These are phyloP conservation scores for Podocnemis expansa DNA, from an alignment of 2,113 vertebrate species.

Conservation along the genomic window DNA sequence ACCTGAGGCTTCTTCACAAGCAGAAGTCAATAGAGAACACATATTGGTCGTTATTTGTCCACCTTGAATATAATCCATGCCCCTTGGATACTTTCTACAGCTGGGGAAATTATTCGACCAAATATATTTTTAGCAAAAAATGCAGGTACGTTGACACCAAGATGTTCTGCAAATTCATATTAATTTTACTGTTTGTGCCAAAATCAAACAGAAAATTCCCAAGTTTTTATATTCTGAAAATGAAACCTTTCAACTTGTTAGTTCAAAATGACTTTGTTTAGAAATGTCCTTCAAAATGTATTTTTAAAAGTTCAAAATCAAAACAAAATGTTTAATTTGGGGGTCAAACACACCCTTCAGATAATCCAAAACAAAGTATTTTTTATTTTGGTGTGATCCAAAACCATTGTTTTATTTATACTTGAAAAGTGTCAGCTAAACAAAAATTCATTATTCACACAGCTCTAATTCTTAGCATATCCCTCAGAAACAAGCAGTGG, in stretches of 20 bases:
- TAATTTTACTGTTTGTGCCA: not conserved
- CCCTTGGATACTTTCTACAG: not conserved
- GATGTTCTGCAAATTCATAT: not conserved
- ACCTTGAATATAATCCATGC: not conserved
- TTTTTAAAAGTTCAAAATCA: not conserved
- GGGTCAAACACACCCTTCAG: not conserved
- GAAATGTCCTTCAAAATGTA: not conserved
- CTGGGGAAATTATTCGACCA: not conserved
- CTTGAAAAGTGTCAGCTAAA: not conserved
- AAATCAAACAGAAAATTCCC: not conserved
- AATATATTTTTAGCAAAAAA: not conserved
- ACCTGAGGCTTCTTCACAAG: not conserved
- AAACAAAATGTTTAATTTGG: not conserved
- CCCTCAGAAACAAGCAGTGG: not conserved
- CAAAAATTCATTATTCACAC: not conserved
- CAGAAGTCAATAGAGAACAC: not conserved
- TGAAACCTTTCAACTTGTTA: not conserved
- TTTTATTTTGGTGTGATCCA: not conserved
- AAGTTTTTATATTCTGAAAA: not conserved
- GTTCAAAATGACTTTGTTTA: not conserved
- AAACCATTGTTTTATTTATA: not conserved
- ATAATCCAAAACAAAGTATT: not conserved
- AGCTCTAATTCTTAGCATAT: not conserved
- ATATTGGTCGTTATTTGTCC: not conserved
- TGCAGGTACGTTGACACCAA: not conserved